Base-by-base conservation (phyloP, 92 coral and sea anemone species). In the Anthopleura xanthogrammica region DNA sequence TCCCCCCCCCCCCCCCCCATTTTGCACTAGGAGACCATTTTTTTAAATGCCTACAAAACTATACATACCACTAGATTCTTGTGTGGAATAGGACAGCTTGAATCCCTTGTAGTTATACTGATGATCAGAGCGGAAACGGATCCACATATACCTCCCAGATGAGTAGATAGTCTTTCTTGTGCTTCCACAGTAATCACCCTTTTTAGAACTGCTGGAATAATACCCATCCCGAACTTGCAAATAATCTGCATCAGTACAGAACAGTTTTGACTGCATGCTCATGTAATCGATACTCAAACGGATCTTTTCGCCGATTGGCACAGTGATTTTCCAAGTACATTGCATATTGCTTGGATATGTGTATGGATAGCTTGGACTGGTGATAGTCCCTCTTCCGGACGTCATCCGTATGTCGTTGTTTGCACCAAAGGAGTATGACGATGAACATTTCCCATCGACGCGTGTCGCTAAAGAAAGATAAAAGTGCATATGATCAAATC, bases 181-280 rank as follows among this genome's bases (percentile, higher is more conserved):
- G 4, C 29, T 41, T 22, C 84, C 90, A 78, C 90, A 87, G 66
- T 55, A 87, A 23, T 24, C 82, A 1, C 86, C 87, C 50, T 87
- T 83, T 17, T n/a, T 68, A 16, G 39, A 3, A 48, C 90, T 85
- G 23, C 52, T 73, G 20, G 88, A 85, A 11, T 6, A 20, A 43
- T 75, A 77, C 3, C 91, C 91, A 76, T 88, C 83, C 5, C 86
- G 86, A 9, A 88, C 86, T 56, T 80, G 71, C 52, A 88, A 48
- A 64, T 79, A 88, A 80, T 83, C 91, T 40, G 56, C 72, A n/a
- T n/a, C n/a, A 2, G 52, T 56, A 41, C 77, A 78, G 42, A 76
- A 83, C 40, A 48, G 1, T 29, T 76, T 13, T 12, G 48, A 60
- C 24, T 50, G 20, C 41, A 81, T 81, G 11, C 11, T 48, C 64